phyloP scores from a whole-genome alignment of 2,797 vertebrate genomes.

The Pogonophryne albipinna region DNA sequence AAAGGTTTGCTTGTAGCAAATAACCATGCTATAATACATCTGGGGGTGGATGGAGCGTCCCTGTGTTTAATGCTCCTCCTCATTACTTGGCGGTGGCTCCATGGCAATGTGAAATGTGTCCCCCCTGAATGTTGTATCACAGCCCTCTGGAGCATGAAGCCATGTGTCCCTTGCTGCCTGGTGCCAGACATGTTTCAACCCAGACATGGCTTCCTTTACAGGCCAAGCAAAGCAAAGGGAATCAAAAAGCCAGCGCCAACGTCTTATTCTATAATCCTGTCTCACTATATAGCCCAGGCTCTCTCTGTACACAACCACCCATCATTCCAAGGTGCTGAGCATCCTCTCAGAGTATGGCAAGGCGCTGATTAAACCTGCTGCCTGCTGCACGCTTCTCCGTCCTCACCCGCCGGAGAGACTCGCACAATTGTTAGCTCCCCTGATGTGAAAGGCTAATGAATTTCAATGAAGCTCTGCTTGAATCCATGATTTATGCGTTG shows the following conservation, averaged over 20 bases:
- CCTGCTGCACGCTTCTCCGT: conserved; percentile 64
- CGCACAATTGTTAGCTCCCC: conserved; percentile 81
- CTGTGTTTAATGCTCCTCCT: conserved; percentile 71
- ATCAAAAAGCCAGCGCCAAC: conserved; percentile 44
- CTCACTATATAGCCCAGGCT: conserved; percentile 46
- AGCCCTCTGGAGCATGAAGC: conserved; percentile 74
- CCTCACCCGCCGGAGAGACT: conserved; percentile 66
- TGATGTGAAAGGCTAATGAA: conserved; percentile 83
- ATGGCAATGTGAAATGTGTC: conserved; percentile 68
- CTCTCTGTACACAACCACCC: conserved; percentile 48
- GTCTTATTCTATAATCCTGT: conserved; percentile 57
- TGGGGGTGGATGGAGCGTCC: conserved; percentile 35
- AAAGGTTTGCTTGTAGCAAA: conserved; percentile 42
- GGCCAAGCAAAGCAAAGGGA: conserved; percentile 28
- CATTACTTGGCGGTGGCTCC: conserved; percentile 72
- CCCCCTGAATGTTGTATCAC: conserved; percentile 69
- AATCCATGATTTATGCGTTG: conserved; percentile 82
- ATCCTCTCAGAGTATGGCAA: conserved; percentile 72
- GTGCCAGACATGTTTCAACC: conserved; percentile 67
- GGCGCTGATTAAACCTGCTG: conserved; percentile 81
- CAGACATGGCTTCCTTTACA: conserved; percentile 43
- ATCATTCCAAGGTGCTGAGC: conserved; percentile 72
- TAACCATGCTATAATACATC: conserved; percentile 48
- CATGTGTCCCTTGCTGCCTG: conserved; percentile 75
- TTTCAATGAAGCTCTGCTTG: conserved; percentile 83